Base-by-base conservation (phyloP, 2,113 vertebrate species). In the Leucopternis melanops region DNA sequence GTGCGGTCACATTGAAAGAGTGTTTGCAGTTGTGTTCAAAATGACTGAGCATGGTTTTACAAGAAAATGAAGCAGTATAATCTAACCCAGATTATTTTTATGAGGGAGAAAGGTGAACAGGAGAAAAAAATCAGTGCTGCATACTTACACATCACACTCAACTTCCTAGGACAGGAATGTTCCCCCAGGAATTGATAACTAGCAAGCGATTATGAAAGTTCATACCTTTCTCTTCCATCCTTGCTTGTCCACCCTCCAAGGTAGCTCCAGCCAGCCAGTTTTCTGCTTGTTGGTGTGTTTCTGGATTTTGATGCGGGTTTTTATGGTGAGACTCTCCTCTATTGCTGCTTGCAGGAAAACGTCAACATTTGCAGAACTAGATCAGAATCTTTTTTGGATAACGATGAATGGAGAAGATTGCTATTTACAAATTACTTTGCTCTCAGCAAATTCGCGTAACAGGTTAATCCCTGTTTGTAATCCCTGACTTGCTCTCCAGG, bases 341-440 rank as follows among this genome's bases (percentile, higher is more conserved):
- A 5, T 34, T 1, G 0, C 71, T 86, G 45, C 66, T 54, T 20
- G 26, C 44, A 44, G 84, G 59, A 72, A 38, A 73, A 78, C 0
- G 1, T 26, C 81, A 49, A 11, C 31, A 20, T 77, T 75, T 50
- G 55, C 77, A 52, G 75, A 88, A 47, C 59, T 13, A 55, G 32
- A 77, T 78, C 45, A 36, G 87, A 62, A 54, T 27, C 86, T 57
- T 92, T 86, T 86, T 84, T 52, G 75, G 86, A 63, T 74, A 86
- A 31, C 5, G 12, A 40, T 84, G 65, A 94, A 86, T 71, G 75
- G 90, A 49, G 58, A 71, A 40, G 69, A 74, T 36, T 84, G 65
- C 72, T 81, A 3, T 94, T 11, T 57, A 86, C 85, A 88, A 83
- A 84, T 92, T 38, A 81, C 80, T 95, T 95, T 92, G 57, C 91